Evolutionary conservation across 2,888 invertebrate species (phyloP), one percentile per base, ranked within the genome.

Genomic region (Anarsia innoxiella): DNA sequence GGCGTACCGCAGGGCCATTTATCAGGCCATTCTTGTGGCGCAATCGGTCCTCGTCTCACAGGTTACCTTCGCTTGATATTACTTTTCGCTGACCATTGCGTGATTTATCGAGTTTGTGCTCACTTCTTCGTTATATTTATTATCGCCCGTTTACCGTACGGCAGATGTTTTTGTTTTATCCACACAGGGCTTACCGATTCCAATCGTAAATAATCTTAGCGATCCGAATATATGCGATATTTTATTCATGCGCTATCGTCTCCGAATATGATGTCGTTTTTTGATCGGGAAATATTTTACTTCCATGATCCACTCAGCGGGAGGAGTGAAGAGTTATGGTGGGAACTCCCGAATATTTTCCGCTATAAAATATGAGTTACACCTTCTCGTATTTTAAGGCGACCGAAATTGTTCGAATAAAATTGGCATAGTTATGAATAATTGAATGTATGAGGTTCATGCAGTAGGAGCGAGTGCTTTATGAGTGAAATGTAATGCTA

Each of bases 51-150:
- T 56, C 66, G 71, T 67, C 56, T 66, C 57, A 59, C 54, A 47
- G 51, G 50, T 49, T 46, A 55, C 57, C 54, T 57, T 58, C 43
- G 44, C 51, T 53, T 51, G 55, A 56, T 55, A 56, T 50, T 45
- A 54, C 49, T 42, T 51, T 50, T 49, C 51, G 48, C 44, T 42
- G 49, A 52, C 46, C 45, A 51, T 57, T 55, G 49, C 55, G 49
- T 70, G 68, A 74, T 69, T 71, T 74, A 73, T 66, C 44, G 56
- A 51, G 48, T 51, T 50, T 54, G 44, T 49, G 52, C 42, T 51
- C 54, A 47, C 45, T 56, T 53, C 51, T 49, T 44, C 39, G 44
- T 42, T 50, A 43, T 61, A 57, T 68, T 58, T 66, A 61, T 61
- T 59, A 57, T 55, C 48, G 48, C 42, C 48, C 39, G 49, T 59